phyloP scores from a whole-genome alignment of 2,113 vertebrate genomes.

The Morone saxatilis region DNA sequence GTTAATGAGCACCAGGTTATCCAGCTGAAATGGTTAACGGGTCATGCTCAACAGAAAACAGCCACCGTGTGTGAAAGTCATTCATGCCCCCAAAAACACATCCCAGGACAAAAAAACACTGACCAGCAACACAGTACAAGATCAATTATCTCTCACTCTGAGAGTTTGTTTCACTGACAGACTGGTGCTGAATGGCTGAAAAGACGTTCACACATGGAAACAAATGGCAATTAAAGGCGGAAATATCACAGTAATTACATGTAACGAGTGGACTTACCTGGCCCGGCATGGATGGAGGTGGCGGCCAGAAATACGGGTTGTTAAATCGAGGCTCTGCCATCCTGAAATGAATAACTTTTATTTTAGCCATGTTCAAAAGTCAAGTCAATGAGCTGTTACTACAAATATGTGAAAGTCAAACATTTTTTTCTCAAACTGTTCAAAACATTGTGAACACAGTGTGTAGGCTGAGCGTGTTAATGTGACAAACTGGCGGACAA shows the following conservation, averaged over 20 bases:
- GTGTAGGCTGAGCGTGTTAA: not conserved
- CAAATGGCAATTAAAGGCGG: conserved; percentile 31
- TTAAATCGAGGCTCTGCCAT: conserved; percentile 99
- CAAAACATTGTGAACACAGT: not conserved
- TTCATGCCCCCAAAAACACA: conserved; percentile 47
- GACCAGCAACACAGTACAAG: not conserved
- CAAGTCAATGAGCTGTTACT: not conserved
- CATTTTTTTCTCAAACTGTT: not conserved
- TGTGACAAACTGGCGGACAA: not conserved
- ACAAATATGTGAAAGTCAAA: not conserved
- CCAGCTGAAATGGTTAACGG: conserved; percentile 88
- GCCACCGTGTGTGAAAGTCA: conserved; percentile 72
- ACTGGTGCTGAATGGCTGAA: conserved; percentile 55
- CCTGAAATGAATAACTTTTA: conserved; percentile 76
- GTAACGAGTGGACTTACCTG: conserved; percentile 88
- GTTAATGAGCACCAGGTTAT: conserved; percentile 99
- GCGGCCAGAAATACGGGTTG: conserved; percentile 99
- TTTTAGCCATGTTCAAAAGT: conserved; percentile 5
- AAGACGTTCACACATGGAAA: conserved; percentile 74
- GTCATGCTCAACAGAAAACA: conserved; percentile 82
- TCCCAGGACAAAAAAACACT: not conserved
- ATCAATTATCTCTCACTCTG: not conserved
- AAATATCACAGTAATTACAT: conserved; percentile 25
- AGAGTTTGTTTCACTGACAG: conserved; percentile 3
- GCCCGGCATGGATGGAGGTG: conserved; percentile 96